Evolutionary conservation across 2,797 vertebrate species (phyloP).

Genomic region (Triplophysa bombifrons): DNA sequence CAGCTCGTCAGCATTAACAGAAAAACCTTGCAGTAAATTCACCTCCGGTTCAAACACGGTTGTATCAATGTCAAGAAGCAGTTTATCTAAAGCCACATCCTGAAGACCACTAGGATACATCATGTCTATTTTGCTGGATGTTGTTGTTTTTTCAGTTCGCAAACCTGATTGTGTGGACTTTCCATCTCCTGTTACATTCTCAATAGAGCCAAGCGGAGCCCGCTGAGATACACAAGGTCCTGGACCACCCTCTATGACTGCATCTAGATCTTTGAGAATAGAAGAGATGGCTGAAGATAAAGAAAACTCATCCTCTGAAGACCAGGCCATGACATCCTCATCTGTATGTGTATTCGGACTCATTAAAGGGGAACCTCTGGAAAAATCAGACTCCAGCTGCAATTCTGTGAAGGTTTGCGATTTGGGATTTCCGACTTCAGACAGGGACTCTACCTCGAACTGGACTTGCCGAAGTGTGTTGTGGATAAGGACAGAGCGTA

Average conservation of each 20-base stretch:
- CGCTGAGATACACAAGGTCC: conserved; percentile 56
- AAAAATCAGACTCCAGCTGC: neutral
- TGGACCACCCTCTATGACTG: conserved; percentile 63
- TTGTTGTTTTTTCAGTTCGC: conserved; percentile 41
- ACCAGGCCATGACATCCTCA: conserved; percentile 73
- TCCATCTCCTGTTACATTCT: conserved; percentile 62
- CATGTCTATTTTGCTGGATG: conserved; percentile 70
- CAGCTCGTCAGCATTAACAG: conserved; percentile 56
- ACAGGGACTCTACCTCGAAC: conserved; percentile 52
- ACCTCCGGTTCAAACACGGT: conserved; percentile 76
- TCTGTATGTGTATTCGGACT: conserved; percentile 18
- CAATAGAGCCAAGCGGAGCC: conserved; percentile 69
- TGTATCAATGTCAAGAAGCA: conserved; percentile 82
- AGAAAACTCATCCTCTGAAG: conserved; percentile 78
- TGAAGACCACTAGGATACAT: conserved; percentile 71
- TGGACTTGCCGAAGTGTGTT: conserved; percentile 83
- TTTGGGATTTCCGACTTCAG: neutral
- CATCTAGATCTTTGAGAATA: conserved; percentile 78
- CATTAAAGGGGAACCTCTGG: neutral
- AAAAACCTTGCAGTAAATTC: conserved; percentile 49
- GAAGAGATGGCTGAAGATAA: conserved; percentile 78
- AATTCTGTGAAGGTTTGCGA: neutral
- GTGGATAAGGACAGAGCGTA: conserved; percentile 81
- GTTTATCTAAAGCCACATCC: conserved; percentile 76
- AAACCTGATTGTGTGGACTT: conserved; percentile 23